Conservation (phyloP, 2,113 vertebrate genomes). For the Saimiri boliviensis region DNA sequence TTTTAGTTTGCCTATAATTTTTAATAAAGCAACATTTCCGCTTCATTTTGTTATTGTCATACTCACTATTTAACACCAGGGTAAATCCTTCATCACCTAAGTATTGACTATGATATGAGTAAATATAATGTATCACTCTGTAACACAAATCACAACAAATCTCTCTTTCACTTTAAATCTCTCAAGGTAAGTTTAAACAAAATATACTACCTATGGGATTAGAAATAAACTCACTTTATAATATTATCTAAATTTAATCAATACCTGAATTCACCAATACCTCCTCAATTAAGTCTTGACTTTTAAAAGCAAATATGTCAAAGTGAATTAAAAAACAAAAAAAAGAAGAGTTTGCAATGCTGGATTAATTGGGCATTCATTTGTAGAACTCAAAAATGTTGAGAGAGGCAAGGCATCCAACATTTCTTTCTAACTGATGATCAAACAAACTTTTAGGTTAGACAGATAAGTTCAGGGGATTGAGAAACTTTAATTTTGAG, state of each 20-base stretch:
- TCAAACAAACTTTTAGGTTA: neutral
- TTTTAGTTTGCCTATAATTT: neutral
- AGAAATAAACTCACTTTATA: conserved; percentile 24
- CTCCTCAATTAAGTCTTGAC: conserved; percentile 4
- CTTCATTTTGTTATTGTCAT: conserved; percentile 8
- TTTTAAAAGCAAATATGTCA: conserved; percentile 21
- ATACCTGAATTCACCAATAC: conserved; percentile 22
- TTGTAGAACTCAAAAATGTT: neutral
- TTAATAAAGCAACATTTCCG: conserved; percentile 10
- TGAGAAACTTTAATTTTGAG: neutral
- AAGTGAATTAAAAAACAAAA: neutral
- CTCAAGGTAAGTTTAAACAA: conserved; percentile 21
- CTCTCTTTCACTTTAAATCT: conserved; percentile 16
- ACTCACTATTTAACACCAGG: neutral
- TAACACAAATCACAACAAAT: conserved; percentile 35
- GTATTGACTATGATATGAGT: neutral
- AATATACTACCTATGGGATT: neutral
- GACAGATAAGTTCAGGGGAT: neutral
- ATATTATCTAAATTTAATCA: conserved; percentile 46
- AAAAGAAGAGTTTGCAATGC: neutral
- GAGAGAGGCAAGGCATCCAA: neutral
- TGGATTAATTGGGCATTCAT: neutral
- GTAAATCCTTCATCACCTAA: conserved; percentile 4
- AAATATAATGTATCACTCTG: neutral
- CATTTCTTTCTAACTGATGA: neutral